Base-by-base conservation (phyloP, 2,113 vertebrate species). In the Hippopotamus amphibius region DNA sequence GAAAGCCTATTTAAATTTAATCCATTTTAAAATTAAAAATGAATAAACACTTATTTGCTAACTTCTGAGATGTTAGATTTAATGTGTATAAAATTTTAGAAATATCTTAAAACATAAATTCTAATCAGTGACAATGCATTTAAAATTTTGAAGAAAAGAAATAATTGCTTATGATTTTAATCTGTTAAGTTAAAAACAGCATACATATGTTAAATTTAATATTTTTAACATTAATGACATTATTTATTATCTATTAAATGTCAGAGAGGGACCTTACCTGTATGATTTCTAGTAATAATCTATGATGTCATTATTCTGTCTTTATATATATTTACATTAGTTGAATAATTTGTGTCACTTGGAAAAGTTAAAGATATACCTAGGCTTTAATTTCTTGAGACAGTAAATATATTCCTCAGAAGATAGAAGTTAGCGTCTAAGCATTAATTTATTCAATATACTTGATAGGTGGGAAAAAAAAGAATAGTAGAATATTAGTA, bases 21-120 rank as follows among this genome's bases (percentile, higher is more conserved):
- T 55, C 13, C 21, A 21, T 95, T 11, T 59, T 74, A 80, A 95
- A 84, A 90, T 84, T 93, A 87, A 84, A 83, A 94, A 80, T 59
- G 6, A 79, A 88, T 43, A 89, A 87, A 9, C 82, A 28, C 24
- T 57, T 90, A 33, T 53, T 92, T 88, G 13, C 14, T 59, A 92
- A 81, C 4, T 90, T 96, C 37, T 46, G 3, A 77, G 66, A 68
- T 24, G 46, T n/a, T 43, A 71, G 7, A 61, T 72, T 93, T 71
- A 80, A 72, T 61, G 6, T 61, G 1, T 57, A 24, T 66, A 61
- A 48, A 74, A 53, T 66, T 96, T 92, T 90, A 15, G 19, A 74
- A 71, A 50, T 46, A 66, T 24, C 4, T 87, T 95, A 50, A 94
- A 96, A 80, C 14, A 76, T 33, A 46, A 96, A 22, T 89, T 96